phyloP scores from a whole-genome alignment of 2,888 invertebrate genomes.

The Cylloceria caligata region DNA sequence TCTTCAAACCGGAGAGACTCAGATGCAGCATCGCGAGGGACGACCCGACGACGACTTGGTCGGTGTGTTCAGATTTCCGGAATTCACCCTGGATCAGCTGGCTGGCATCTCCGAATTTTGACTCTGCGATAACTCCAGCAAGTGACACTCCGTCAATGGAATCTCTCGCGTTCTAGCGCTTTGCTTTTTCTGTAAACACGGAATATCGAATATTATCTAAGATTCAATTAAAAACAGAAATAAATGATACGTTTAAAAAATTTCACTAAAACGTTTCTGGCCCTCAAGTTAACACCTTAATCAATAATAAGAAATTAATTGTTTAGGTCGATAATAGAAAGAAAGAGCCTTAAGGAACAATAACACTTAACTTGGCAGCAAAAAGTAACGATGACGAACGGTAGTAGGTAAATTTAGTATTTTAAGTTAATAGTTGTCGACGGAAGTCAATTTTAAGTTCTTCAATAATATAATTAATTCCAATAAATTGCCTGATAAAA shows the following conservation, averaged over 20 bases:
- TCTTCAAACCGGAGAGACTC: slow-evolving; percentile 26
- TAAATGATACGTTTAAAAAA: too few relatives aligned
- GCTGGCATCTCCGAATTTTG: slow-evolving; percentile 81
- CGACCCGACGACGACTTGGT: slow-evolving; percentile 70
- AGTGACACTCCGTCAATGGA: slow-evolving; percentile 90
- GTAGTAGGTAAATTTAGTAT: background rate
- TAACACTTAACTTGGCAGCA: too few relatives aligned
- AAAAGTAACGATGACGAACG: slow-evolving; percentile 1
- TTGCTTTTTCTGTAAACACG: slow-evolving; percentile 89
- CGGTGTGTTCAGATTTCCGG: slow-evolving; percentile 72
- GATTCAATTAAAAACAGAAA: background rate
- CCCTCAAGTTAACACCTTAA: too few relatives aligned
- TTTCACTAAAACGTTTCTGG: too few relatives aligned
- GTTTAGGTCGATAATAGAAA: too few relatives aligned
- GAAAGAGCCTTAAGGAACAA: too few relatives aligned
- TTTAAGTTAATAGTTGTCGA: background rate
- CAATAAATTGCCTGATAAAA: slow-evolving; percentile 2
- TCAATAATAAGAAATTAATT: too few relatives aligned
- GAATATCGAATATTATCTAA: background rate
- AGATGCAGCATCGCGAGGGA: slow-evolving; percentile 70
- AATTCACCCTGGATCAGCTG: slow-evolving; percentile 82
- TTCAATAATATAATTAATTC: background rate
- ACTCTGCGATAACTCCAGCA: slow-evolving; percentile 87
- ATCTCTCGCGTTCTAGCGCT: slow-evolving; percentile 91
- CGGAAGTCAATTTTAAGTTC: background rate